Evolutionary conservation across 2,888 invertebrate genomes (phyloP).

Genomic region (Drosophila meridiana): DNA sequence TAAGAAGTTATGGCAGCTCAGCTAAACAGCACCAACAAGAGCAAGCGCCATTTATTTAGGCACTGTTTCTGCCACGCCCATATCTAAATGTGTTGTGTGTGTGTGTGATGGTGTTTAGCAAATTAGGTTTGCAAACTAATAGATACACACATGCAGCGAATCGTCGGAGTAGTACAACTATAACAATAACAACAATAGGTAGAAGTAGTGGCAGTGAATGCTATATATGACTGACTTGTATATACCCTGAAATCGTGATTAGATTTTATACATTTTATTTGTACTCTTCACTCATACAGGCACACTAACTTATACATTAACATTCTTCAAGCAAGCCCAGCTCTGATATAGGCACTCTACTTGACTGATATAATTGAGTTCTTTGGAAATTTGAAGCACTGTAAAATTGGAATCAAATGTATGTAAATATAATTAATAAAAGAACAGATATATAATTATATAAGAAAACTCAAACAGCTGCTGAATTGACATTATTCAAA

Average conservation of each 20-base stretch:
- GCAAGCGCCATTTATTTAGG: constrained; percentile 11
- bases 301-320: no score
- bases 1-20: constrained; percentile 64
- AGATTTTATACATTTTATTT: no score
- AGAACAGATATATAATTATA: no score
- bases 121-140: constrained; percentile 73
- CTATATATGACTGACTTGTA: neutral
- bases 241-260: neutral
- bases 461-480: no score
- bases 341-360: no score
- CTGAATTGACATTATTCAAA: no score
- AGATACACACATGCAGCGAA: constrained; percentile 49
- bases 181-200: constrained; percentile 1
- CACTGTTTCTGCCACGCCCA: constrained; percentile 29
- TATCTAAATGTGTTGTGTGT: constrained; percentile 6
- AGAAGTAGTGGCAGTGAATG: neutral
- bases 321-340: no score
- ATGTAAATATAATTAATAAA: no score
- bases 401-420: no score
- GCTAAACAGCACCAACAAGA: neutral
- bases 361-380: no score
- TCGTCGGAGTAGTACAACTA: constrained; percentile 14
- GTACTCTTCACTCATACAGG: no score
- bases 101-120: constrained; percentile 59
- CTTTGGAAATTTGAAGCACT: no score